phyloP scores from a whole-genome alignment of 2,797 vertebrate species.

The Pipistrellus kuhlii region DNA sequence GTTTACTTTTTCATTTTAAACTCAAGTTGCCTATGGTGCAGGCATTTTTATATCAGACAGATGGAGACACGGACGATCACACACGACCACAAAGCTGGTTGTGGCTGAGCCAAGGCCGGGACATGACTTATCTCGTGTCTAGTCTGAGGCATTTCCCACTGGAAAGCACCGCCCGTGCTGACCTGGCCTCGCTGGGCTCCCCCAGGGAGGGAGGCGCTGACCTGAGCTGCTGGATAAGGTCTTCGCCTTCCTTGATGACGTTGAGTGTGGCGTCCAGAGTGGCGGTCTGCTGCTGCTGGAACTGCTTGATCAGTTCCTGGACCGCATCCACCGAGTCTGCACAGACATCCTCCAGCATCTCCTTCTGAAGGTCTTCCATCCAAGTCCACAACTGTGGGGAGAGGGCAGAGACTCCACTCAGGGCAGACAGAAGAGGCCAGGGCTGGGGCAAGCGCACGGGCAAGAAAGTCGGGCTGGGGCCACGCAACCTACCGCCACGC shows the following conservation, averaged over 20 bases:
- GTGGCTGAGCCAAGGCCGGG: conserved; percentile 56
- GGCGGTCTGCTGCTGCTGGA: conserved; percentile 98
- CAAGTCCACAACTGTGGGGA: conserved; percentile 95
- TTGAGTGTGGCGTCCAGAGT: conserved; percentile 98
- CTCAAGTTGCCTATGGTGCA: conserved; percentile 23
- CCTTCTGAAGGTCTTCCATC: conserved; percentile 99
- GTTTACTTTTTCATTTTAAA: conserved; percentile 9
- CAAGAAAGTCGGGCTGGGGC: conserved; percentile 52
- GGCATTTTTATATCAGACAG: conserved; percentile 51
- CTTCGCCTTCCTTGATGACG: conserved; percentile 99
- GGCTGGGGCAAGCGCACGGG: background rate
- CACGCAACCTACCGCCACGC: background rate
- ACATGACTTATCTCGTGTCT: conserved; percentile 77
- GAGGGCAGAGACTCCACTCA: conserved; percentile 59
- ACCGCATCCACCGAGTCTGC: conserved; percentile 97
- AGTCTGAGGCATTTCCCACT: conserved; percentile 74
- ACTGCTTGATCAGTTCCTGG: conserved; percentile 98
- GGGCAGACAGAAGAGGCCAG: background rate
- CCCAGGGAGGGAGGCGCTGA: conserved; percentile 86
- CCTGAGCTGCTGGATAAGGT: conserved; percentile 99
- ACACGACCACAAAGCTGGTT: conserved; percentile 66
- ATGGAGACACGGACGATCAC: conserved; percentile 70
- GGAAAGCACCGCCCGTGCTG: conserved; percentile 79
- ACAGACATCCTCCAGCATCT: conserved; percentile 96
- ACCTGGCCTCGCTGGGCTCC: conserved; percentile 82